Evolutionary conservation across 2,888 invertebrate species (phyloP), one percentile per base, ranked within the genome.

Genomic region (Mythimna loreyi): DNA sequence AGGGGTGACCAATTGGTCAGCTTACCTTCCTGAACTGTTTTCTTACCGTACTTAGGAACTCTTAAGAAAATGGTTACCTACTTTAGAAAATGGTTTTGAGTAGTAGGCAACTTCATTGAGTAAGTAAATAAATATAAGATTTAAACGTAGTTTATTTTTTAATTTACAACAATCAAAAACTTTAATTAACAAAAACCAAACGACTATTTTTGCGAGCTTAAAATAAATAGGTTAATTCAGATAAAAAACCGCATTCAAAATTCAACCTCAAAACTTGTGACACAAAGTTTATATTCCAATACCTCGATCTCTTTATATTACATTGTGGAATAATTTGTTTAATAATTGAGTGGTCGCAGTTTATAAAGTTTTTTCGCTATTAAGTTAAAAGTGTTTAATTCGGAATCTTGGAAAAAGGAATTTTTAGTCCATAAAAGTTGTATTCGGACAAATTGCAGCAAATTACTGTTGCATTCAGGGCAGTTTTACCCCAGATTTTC

Each of bases 381-480:
- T 68, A 67, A 79, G 47, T 73, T 81, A 68, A 64, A 70, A 73
- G 40, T 63, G 60, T 75, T 76, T 66, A 68, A 73, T 74, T 82
- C 23, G 45, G n/a, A 58, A 33, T 47, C 28, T 68, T 23, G 52
- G 47, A 50, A 55, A 56, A 72, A 74, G 23, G n/a, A 52, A 52
- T 50, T 67, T n/a, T 67, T 9, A 8, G 23, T 61, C 21, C 21
- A 53, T 49, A 40, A 19, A 40, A 11, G 33, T 43, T 49, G 21
- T 19, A 21, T 70, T 59, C 45, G n/a, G 13, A 40, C 6, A 45
- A 56, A 57, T 60, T 56, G 21, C 19, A 60, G 43, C n/a, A 3
- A 63, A 50, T 55, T 56, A 59, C 23, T 53, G 33, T 55, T 74
- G n/a, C 52, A 49, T 49, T 43, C 16, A 43, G 23, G n/a, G 0